phyloP scores from a whole-genome alignment of 2,113 vertebrate species.

The Dasyornis broadbenti region DNA sequence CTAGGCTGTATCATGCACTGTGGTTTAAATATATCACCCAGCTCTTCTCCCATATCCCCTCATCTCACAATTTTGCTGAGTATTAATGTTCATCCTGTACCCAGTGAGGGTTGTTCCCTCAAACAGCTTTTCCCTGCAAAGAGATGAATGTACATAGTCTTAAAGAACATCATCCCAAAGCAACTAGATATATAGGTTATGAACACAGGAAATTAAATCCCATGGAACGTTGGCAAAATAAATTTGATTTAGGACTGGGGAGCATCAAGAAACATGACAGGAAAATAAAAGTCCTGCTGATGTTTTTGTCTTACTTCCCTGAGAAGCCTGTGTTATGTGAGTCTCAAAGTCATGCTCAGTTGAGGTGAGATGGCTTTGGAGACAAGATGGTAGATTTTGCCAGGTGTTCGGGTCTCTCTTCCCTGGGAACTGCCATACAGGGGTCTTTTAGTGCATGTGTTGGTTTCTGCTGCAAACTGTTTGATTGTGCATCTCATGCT shows the following conservation, averaged over 20 bases:
- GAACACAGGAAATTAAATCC: background rate
- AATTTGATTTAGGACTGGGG: background rate
- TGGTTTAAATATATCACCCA: background rate
- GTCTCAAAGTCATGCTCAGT: background rate
- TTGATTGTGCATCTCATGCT: background rate
- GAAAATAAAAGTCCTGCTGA: background rate
- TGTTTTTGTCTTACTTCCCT: background rate
- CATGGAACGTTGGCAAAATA: background rate
- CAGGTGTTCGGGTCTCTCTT: background rate
- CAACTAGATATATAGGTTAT: background rate
- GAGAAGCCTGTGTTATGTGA: background rate
- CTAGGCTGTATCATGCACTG: background rate
- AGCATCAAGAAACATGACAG: background rate
- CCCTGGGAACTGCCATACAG: background rate
- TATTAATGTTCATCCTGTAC: background rate
- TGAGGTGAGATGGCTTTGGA: background rate
- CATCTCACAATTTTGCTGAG: background rate
- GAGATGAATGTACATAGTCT: background rate
- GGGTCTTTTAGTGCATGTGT: fast-evolving
- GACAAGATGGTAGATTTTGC: background rate
- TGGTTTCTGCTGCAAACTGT: background rate
- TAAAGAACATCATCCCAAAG: background rate
- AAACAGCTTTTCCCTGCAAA: background rate
- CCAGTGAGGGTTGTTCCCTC: background rate
- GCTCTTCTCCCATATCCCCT: background rate